Base-by-base conservation (phyloP, 2,113 vertebrate genomes). In the Cichladusa arquata region DNA sequence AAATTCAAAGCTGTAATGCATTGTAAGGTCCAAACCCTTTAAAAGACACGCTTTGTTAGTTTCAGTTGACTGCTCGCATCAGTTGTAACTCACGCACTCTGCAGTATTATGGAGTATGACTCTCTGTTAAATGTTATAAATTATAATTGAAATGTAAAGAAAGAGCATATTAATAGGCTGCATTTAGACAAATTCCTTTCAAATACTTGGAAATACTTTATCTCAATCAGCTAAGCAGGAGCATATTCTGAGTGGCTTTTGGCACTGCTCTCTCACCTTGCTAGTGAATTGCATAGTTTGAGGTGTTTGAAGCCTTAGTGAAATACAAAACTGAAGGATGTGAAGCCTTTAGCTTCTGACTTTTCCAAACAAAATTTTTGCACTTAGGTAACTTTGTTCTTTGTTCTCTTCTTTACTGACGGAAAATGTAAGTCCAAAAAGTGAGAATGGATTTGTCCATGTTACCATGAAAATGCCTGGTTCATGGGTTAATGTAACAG, bases 31-130 rank as follows among this genome's bases (percentile, higher is more conserved):
- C 87, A 87, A 88, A 78, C 54, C 80, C 74, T 87, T 66, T 66
- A 70, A 57, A 79, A 65, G 56, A 64, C 0, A 12, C 1, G 22
- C 54, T 57, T 58, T 58, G 62, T 82, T 92, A 93, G 81, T 77
- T 86, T 92, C 91, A 67, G 67, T 54, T 89, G 90, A 77, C 77
- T 96, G 90, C 56, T 88, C 87, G 14, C 48, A 79, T 92, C 82
- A 61, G 12, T 82, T 92, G 74, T 57, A 65, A 73, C 84, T 88
- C 54, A 16, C 2, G 3, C 54, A 53, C 15, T 14, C 64, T 31
- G 45, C 36, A 81, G 36, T 40, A 60, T 56, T 11, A 3, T n/a
- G 33, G 64, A 78, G 47, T 85, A 54, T 56, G 29, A 33, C 34
- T 91, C 5, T 10, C 56, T 92, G 33, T 88, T 80, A 42, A 71